A percentile compares a stretch with the other conserved stretches of the same genome.
phyloP scores from a whole-genome alignment of 2,113 vertebrate genomes.

The Oostethus manadensis region DNA sequence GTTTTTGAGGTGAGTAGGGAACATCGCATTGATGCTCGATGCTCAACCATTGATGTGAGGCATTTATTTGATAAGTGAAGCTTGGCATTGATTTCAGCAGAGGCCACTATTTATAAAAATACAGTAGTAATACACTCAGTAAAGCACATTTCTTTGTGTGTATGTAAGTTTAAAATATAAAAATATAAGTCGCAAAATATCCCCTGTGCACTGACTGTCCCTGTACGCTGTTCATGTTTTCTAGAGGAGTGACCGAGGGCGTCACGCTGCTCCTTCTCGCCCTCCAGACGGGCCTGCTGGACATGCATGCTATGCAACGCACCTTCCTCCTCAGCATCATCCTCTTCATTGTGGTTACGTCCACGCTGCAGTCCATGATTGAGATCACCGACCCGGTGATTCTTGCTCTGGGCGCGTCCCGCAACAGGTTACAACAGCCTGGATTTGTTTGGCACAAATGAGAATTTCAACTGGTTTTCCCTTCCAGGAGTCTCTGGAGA shows the following conservation, averaged over 20 bases:
- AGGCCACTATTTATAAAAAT: too few species aligned
- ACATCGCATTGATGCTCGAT: too few species aligned
- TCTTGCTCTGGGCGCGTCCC: constrained; percentile 78
- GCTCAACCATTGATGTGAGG: too few species aligned
- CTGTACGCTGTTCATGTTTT: background rate
- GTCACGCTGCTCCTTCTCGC: constrained; percentile 82
- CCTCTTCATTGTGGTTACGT: constrained; percentile 85
- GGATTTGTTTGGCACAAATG: background rate
- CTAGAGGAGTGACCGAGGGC: constrained; percentile 81
- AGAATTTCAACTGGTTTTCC: background rate
- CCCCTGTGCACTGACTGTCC: background rate
- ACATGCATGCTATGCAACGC: constrained; percentile 79
- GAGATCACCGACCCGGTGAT: constrained; percentile 82
- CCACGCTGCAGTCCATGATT: constrained; percentile 84
- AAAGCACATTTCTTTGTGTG: too few species aligned
- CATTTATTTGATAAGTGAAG: too few species aligned
- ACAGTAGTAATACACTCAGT: too few species aligned
- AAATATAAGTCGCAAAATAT: too few species aligned
- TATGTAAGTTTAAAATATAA: too few species aligned
- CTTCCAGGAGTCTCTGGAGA: constrained; percentile 77
- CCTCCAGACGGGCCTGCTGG: constrained; percentile 82
- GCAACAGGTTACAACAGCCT: constrained; percentile 68
- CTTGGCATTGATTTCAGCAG: too few species aligned
- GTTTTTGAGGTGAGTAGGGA: too few species aligned
- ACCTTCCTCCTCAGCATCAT: constrained; percentile 89